Evolutionary conservation across 2,888 invertebrate genomes (phyloP).

Genomic region (Emmelina monodactyla): DNA sequence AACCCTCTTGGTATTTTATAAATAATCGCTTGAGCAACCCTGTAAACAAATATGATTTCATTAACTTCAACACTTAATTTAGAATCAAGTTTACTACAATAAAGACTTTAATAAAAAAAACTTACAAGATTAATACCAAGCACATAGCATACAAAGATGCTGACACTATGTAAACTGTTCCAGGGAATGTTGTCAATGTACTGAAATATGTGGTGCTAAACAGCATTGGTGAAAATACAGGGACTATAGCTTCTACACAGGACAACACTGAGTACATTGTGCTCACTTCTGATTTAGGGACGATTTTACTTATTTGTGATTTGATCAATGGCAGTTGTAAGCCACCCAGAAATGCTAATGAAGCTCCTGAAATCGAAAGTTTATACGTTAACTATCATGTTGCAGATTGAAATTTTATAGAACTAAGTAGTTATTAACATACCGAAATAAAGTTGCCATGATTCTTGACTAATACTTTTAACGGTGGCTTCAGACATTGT

Average conservation of each 20-base stretch:
- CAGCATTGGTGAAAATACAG: slow-evolving; percentile 13
- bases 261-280: slow-evolving; percentile 13
- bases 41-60: neutral
- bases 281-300: slow-evolving; percentile 11
- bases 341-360: slow-evolving; percentile 5
- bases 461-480: slow-evolving; percentile 8
- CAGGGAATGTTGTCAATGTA: slow-evolving; percentile 11
- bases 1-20: neutral
- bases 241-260: slow-evolving; percentile 11
- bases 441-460: slow-evolving; percentile 17
- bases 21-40: neutral
- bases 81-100: no score
- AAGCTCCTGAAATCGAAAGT: neutral
- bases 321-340: slow-evolving; percentile 14
- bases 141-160: slow-evolving; percentile 10
- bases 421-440: slow-evolving; percentile 2
- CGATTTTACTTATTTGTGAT: slow-evolving; percentile 14
- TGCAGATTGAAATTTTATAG: no score
- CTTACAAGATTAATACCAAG: slow-evolving; percentile 4
- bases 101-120: neutral
- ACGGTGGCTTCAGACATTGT: slow-evolving; percentile 1
- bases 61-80: no score
- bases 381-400: neutral
- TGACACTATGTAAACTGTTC: slow-evolving; percentile 13
- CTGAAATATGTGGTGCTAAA: slow-evolving; percentile 11